Evolutionary conservation across 2,797 vertebrate genomes (phyloP), one percentile per base, ranked within the genome.

Genomic region (Aulostomus chinensis): DNA sequence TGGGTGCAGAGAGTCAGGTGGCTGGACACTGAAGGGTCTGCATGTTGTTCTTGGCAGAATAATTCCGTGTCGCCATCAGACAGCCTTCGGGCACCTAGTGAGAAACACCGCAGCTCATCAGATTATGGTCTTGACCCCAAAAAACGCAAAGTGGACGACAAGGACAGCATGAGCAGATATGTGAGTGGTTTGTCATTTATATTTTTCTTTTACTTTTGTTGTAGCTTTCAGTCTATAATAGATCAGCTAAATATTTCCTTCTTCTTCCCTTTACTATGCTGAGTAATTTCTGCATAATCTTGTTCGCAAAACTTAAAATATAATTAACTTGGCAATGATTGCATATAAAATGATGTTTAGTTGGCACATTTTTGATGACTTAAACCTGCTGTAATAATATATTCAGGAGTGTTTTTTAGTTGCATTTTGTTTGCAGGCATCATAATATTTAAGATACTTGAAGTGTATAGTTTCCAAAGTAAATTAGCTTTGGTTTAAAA

Each of bases 141-240:
- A 89, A 98, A 98, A 71, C 84, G 96, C 75, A 96, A 96, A 78
- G 95, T 94, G 0, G 96, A 98, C 30, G 96, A 97, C 85, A 97
- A 98, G 78, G 96, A 97, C 83, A 94, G 88, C 79, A 87, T 96
- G 92, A 94, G 94, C 83, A 89, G 95, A 94, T 98, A 98, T 45
- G 96, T 98, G 84, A 78, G 96, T 79, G 41, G 22, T 32, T 16
- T 15, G 18, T 7, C 8, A 17, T 53, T 37, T 21, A 16, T 15
- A 30, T 5, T 2, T 35, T 12, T 12, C 2, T 53, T 25, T 30
- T 1, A 33, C 25, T 40, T 16, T 13, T 31, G n/a, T 1, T 17
- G 1, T 4, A 3, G 2, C 28, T 10, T 30, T 36, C 11, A 16
- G 13, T 45, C 30, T 40, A 9, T 8, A 17, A 16, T 9, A 39